Evolutionary conservation across 2,888 invertebrate species (phyloP).

Genomic region (Hemistola chrysoprasaria): DNA sequence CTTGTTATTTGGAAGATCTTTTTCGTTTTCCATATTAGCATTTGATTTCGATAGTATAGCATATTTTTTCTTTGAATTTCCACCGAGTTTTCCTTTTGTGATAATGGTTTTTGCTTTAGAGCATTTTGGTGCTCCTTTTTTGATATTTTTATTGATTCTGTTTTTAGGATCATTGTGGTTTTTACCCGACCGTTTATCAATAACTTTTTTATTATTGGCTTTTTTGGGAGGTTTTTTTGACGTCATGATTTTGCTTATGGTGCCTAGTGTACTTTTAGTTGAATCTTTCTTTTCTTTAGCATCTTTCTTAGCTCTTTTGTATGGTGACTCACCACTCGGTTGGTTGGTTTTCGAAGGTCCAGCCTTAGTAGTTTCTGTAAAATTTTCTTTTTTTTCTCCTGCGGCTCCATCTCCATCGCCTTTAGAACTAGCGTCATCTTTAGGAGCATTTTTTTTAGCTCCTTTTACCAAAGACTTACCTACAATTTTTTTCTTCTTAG

Average conservation of each 20-base stretch:
- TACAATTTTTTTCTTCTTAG: conserved; percentile 62
- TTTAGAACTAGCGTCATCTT: conserved; percentile 51
- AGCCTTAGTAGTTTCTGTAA: conserved; percentile 47
- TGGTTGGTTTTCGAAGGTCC: conserved; percentile 47
- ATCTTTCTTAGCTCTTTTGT: conserved; percentile 64
- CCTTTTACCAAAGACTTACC: conserved; percentile 55
- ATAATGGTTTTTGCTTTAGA: conserved; percentile 54
- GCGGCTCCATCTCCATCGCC: conserved; percentile 43
- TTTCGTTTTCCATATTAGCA: conserved; percentile 9
- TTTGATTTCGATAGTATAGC: conserved; percentile 27
- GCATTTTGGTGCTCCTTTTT: conserved; percentile 50
- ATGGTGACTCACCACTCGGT: conserved; percentile 51
- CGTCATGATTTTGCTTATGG: conserved; percentile 41
- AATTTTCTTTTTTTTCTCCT: conserved; percentile 47
- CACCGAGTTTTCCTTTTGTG: conserved; percentile 46
- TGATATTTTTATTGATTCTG: conserved; percentile 66
- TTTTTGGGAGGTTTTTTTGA: conserved; percentile 47
- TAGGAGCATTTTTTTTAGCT: conserved; percentile 51
- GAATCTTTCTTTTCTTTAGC: conserved; percentile 65
- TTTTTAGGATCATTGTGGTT: conserved; percentile 61
- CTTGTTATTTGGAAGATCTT: neutral
- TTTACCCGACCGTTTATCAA: conserved; percentile 35
- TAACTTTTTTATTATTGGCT: conserved; percentile 35
- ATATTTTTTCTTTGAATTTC: conserved; percentile 53
- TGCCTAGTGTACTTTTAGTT: conserved; percentile 45